Evolutionary conservation across 1,140 invertebrate genomes (phyloP).

Genomic region (Euura lappo): DNA sequence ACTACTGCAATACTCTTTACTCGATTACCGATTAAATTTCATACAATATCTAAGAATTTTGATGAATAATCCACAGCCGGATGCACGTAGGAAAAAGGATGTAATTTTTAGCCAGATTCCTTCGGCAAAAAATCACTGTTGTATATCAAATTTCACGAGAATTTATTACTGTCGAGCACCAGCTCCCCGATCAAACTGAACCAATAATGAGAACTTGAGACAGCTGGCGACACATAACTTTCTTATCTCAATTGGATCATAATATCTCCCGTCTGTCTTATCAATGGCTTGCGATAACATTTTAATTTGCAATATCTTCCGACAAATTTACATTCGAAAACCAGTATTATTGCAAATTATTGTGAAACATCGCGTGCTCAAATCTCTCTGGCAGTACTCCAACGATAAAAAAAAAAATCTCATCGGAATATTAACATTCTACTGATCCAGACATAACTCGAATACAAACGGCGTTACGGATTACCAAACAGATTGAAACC

Average conservation of each 20-base stretch:
- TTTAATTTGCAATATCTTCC: slow-evolving; percentile 21
- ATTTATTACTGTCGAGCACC: background rate
- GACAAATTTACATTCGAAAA: background rate
- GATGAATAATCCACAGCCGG: background rate
- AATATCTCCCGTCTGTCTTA: slow-evolving; percentile 39
- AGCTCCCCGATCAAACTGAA: background rate
- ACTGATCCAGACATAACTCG: no score
- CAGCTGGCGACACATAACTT: slow-evolving; percentile 37
- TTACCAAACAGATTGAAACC: no score
- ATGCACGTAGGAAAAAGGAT: background rate
- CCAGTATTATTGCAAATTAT: background rate
- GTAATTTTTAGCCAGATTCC: background rate
- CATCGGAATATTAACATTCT: no score
- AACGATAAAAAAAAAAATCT: no score
- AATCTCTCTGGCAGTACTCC: background rate
- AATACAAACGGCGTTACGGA: no score
- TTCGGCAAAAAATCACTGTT: background rate
- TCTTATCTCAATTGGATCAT: slow-evolving; percentile 38
- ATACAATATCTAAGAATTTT: background rate
- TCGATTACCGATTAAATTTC: background rate
- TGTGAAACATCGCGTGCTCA: background rate
- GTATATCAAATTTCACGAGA: background rate
- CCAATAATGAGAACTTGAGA: slow-evolving; percentile 33
- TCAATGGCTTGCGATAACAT: slow-evolving; percentile 32
- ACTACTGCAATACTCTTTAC: background rate